phyloP scores from a whole-genome alignment of 2,797 vertebrate genomes.

The Silurus lanzhouensis region DNA sequence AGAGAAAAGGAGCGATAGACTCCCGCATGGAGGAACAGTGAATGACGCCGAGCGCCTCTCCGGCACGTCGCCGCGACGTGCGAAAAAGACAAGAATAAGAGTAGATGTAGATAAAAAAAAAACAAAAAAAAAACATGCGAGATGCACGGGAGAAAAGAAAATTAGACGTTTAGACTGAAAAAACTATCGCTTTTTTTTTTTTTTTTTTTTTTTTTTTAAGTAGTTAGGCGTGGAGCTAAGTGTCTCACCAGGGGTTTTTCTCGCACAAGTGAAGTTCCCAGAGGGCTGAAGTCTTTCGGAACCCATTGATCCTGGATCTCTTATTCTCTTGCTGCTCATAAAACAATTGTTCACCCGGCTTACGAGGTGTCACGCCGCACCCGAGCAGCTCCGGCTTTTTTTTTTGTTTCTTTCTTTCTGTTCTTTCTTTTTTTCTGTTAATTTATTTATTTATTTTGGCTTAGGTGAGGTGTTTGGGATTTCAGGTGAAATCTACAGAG shows the following conservation, averaged over 20 bases:
- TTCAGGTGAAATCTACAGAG: constrained; percentile 2
- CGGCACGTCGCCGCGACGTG: constrained; percentile 63
- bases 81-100: constrained; percentile 31
- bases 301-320: constrained; percentile 15
- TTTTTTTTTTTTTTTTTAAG: constrained; percentile 6
- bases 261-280: constrained; percentile 16
- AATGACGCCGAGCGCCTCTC: constrained; percentile 68
- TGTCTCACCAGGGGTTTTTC: constrained; percentile 24
- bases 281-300: constrained; percentile 17
- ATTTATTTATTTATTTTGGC: background rate
- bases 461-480: background rate
- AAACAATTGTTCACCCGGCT: constrained; percentile 22
- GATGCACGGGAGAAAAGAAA: background rate
- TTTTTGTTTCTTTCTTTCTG: background rate
- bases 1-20: constrained; percentile 70
- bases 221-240: constrained; percentile 13
- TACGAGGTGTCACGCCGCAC: background rate
- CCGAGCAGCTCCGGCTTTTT: background rate
- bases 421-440: background rate
- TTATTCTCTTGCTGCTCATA: constrained; percentile 5
- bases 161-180: constrained; percentile 1
- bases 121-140: constrained; percentile 26
- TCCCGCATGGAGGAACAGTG: constrained; percentile 73
- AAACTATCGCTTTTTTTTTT: constrained; percentile 30
- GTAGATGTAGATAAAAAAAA: constrained; percentile 39